A percentile compares a stretch with the other conserved stretches of the same genome.
Evolutionary conservation across 2,888 invertebrate species (phyloP).

Genomic region (Ariolimax columbianus): DNA sequence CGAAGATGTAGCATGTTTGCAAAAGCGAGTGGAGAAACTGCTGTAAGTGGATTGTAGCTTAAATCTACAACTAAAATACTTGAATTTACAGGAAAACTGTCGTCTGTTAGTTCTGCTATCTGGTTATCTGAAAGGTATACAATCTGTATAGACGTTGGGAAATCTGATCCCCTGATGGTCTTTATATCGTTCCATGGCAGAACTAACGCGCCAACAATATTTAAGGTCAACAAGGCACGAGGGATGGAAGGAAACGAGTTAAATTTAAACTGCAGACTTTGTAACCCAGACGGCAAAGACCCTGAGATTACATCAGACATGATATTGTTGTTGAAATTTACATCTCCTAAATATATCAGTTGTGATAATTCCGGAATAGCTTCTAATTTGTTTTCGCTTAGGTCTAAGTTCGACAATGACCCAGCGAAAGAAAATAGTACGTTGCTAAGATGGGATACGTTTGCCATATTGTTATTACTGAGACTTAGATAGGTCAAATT

Average conservation of each 20-base stretch:
- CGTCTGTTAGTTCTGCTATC: slow-evolving; percentile 5
- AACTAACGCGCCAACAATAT: background rate
- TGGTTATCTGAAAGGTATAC: background rate
- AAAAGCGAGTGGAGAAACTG: background rate
- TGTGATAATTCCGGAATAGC: background rate
- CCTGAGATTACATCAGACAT: background rate
- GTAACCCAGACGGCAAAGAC: background rate
- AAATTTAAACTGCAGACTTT: background rate
- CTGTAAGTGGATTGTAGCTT: background rate
- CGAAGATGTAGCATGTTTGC: background rate
- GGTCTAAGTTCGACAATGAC: background rate
- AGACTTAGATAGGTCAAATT: background rate
- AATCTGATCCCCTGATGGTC: background rate
- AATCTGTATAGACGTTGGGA: background rate
- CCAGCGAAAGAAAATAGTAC: background rate
- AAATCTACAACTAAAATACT: background rate
- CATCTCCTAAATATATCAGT: background rate
- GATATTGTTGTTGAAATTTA: background rate
- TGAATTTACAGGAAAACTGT: background rate
- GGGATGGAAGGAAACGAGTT: background rate
- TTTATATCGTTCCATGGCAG: background rate
- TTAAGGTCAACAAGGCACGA: background rate
- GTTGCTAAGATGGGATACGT: background rate
- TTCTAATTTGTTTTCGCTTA: background rate
- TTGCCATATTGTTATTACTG: background rate